Evolutionary conservation across 1,140 invertebrate species (phyloP).

Genomic region (Cryptotermes secundus): DNA sequence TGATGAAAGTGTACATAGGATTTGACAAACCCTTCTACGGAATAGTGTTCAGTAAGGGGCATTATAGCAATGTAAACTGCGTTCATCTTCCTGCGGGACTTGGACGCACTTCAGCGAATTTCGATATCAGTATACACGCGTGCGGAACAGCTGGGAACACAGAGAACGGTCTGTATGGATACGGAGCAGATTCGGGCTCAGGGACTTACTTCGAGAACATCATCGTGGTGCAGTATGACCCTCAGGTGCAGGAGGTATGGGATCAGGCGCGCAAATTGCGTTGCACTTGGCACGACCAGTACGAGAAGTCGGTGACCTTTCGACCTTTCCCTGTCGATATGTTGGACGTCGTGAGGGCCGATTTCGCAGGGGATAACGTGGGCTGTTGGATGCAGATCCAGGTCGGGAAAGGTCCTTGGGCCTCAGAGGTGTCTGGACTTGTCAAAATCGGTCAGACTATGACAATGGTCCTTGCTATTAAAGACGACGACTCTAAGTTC

Average conservation of each 20-base stretch:
- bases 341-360: constrained; percentile 88
- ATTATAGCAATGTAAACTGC: constrained; percentile 89
- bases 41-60: constrained; percentile 90
- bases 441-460: constrained; percentile 96
- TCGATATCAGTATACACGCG: constrained; percentile 86
- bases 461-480: constrained; percentile 96
- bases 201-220: constrained; percentile 95
- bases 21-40: constrained; percentile 95
- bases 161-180: constrained; percentile 81
- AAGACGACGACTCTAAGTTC: constrained; percentile 94
- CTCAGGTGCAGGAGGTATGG: constrained; percentile 95
- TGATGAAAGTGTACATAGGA: constrained; percentile 79
- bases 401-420: constrained; percentile 94
- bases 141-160: constrained; percentile 91
- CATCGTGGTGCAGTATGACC: constrained; percentile 91
- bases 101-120: constrained; percentile 81
- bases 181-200: constrained; percentile 79
- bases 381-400: constrained; percentile 95
- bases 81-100: constrained; percentile 86
- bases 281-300: constrained; percentile 95
- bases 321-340: constrained; percentile 93
- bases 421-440: constrained; percentile 88
- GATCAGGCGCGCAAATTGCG: constrained; percentile 89
- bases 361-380: constrained; percentile 93
- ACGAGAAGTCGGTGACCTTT: constrained; percentile 94